Base-by-base conservation (phyloP, 2,888 invertebrate species). In the Fragum fragum region DNA sequence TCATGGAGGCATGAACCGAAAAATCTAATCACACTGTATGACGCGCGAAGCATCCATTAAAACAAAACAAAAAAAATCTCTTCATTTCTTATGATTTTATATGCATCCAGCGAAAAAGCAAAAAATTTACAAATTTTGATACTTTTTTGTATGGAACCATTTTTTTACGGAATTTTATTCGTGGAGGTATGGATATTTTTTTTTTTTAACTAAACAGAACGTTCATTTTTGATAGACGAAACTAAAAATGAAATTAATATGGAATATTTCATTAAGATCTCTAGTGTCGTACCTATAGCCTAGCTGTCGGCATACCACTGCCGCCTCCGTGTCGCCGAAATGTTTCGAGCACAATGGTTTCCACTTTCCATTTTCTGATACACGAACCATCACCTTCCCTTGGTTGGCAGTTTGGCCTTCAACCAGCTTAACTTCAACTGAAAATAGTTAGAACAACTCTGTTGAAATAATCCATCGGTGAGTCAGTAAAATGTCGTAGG, bases 271-370 rank as follows among this genome's bases (percentile, higher is more conserved):
- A 42, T 42, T 42, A 16, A 11, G 11, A 42, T n/a, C n/a, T n/a
- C n/a, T n/a, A n/a, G n/a, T n/a, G n/a, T n/a, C 32, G 5, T 36
- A 63, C 63, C 36, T 36, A 36, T 36, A 63, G 18, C 63, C 63
- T 1, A 63, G 63, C n/a, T 63, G 63, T 2, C 63, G 32, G n/a
- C 63, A 63, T 2, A 63, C 32, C 21, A 63, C 32, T 3, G 63
- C 32, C 14, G 63, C 63, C 28, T 29, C 32, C 5, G 3, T 7
- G 9, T 63, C 36, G 16, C 36, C 32, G 36, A 63, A 63, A 21
- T n/a, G 21, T 36, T n/a, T 5, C 18, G 63, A 0, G 32, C 63
- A 63, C 29, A 63, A 28, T 14, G 63, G 63, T 36, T 32, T 63
- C 63, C 63, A 63, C 7, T 14, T 21, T 9, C 9, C n/a, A 18